Percentiles rank a stretch among this genome's conserved stretches.
Conservation (phyloP, 1,140 invertebrate genomes). For the Homarus americanus region DNA sequence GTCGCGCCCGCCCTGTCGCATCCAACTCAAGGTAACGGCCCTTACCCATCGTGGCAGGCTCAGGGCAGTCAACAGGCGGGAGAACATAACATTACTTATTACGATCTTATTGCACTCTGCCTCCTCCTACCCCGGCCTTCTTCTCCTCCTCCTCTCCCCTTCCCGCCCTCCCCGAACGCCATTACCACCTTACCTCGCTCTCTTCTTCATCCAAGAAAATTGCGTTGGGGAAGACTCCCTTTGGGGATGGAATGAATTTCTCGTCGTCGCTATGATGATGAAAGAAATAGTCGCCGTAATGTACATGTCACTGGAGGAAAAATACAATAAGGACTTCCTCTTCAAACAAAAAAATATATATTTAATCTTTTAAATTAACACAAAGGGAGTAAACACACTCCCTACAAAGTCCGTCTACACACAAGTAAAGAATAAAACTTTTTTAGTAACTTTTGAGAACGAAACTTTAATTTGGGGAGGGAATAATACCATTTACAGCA, state of each 20-base stretch:
- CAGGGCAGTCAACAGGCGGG: slow-evolving; percentile 38
- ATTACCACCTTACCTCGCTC: background rate
- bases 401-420: background rate
- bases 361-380: background rate
- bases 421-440: no score
- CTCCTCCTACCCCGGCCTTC: background rate
- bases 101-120: slow-evolving; percentile 10
- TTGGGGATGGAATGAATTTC: background rate
- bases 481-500: background rate
- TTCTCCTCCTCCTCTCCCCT: background rate
- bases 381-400: background rate
- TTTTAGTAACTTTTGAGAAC: background rate
- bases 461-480: background rate
- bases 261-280: background rate
- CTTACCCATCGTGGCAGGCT: slow-evolving; percentile 19
- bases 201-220: background rate
- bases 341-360: background rate
- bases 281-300: background rate
- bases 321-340: background rate
- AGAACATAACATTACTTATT: slow-evolving; percentile 26
- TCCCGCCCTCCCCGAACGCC: background rate
- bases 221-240: background rate
- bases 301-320: background rate
- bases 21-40: background rate
- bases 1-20: background rate